Percentiles rank a stretch among this genome's conserved stretches.
phyloP scores from a whole-genome alignment of 2,113 vertebrate genomes.

The Scomber scombrus region DNA sequence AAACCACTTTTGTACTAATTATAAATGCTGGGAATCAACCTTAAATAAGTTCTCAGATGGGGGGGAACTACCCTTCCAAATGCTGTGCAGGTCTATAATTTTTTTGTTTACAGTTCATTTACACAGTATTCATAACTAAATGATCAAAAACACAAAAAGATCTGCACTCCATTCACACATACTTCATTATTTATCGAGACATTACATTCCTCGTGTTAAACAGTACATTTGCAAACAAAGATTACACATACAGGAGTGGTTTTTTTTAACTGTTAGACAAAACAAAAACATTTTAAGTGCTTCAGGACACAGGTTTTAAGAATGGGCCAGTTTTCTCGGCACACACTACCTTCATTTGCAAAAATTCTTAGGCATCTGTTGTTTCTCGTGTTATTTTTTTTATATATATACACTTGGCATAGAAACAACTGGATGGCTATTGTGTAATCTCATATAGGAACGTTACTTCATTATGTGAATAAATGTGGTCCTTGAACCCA shows the following conservation, averaged over 20 bases:
- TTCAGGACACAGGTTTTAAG: conserved; percentile 32
- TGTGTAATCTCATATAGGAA: conserved; percentile 17
- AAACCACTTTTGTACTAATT: too few species aligned
- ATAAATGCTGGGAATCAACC: not conserved
- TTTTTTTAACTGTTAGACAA: conserved; percentile 6
- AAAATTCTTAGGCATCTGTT: conserved; percentile 31
- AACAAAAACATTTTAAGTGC: conserved; percentile 31
- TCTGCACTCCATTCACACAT: not conserved
- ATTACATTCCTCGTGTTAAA: conserved; percentile 28
- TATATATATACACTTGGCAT: conserved; percentile 61
- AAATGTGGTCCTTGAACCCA: conserved; percentile 3
- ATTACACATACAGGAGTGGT: not conserved
- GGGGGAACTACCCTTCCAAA: not conserved
- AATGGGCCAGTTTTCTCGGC: not conserved
- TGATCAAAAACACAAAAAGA: not conserved
- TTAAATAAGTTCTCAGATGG: not conserved
- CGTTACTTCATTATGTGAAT: not conserved
- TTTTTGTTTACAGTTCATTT: conserved; percentile 21
- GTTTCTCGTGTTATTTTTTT: conserved; percentile 14
- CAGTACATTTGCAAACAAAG: conserved; percentile 9
- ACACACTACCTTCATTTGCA: conserved; percentile 25
- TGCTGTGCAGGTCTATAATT: conserved; percentile 2
- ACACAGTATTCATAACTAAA: not conserved
- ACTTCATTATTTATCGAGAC: not conserved
- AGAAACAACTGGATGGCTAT: conserved; percentile 48